Base-by-base conservation (phyloP, 2,888 invertebrate species). In the Bellardia bayeri region DNA sequence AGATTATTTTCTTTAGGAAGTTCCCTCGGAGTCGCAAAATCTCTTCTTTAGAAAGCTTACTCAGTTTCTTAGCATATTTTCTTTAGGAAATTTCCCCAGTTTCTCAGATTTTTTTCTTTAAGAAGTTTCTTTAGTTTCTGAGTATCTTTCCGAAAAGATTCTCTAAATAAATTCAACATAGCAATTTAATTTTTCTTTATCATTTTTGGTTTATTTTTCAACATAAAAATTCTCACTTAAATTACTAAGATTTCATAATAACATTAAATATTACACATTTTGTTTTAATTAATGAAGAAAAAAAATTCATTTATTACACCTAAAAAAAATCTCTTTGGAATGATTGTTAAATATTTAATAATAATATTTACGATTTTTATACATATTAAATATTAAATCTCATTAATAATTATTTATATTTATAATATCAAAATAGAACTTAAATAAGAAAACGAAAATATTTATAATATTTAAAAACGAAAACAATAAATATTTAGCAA, bases 241-340 rank as follows among this genome's bases (percentile, higher is more conserved):
- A 68, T 61, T 71, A 69, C 42, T 81, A 56, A 54, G 30, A 64
- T 82, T 78, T 84, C 58, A 61, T 68, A 71, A 85, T 85, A 87
- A 87, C 87, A 87, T 87, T 82, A 79, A 85, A 85, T 85, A 85
- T 82, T 87, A 87, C 82, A 87, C 76, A 54, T 81, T 69, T 30
- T 8, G 42, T 64, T 56, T 61, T 45, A 68, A 11, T 72, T 71
- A 49, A 58, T 66, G 63, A 75, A 82, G 40, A 81, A 49, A 78
- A 82, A 83, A 78, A 72, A 14, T 87, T 82, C 49, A 82, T 87
- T 85, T 82, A 85, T 85, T 82, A 87, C 87, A 87, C 51, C 82
- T 85, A 87, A 79, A 82, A 79, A 76, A 84, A 85, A 85, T 78
- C 79, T 87, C 87, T 87, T 87, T 87, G 87, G 87, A 87, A 87